These are phyloP conservation scores for Phoenoteleia sp. DNA, from an alignment of 2,888 invertebrate species.

Conservation along the genomic window DNA sequence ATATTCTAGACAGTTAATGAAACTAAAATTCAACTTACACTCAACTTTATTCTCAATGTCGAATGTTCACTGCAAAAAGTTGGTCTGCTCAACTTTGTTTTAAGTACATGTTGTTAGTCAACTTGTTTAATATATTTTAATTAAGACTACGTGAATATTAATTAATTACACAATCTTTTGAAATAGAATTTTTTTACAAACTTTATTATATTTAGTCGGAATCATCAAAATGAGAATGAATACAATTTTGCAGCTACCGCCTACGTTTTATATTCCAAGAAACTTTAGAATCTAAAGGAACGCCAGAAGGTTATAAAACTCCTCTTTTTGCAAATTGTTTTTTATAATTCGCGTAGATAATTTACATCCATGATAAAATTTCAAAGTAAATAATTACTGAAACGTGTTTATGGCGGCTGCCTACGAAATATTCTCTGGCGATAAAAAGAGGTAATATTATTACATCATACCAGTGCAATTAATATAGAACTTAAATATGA, in stretches of 20 bases:
- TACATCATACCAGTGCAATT: constrained; percentile 21
- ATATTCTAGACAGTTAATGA: constrained; percentile 31
- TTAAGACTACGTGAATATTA: not conserved
- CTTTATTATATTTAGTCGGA: too few species aligned
- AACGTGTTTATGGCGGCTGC: constrained; percentile 18
- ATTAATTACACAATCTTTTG: not conserved
- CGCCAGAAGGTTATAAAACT: not conserved
- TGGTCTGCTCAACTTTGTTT: constrained; percentile 26
- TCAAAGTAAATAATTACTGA: constrained; percentile 34
- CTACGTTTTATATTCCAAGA: not conserved
- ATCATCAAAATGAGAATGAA: too few species aligned
- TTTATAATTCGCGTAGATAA: constrained; percentile 24
- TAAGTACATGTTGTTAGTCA: not conserved
- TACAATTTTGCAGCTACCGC: not conserved
- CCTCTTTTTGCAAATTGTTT: not conserved
- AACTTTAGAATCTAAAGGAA: not conserved
- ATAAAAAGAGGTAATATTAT: constrained; percentile 15
- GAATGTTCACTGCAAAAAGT: constrained; percentile 41
- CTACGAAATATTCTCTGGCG: constrained; percentile 14
- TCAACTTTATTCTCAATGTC: constrained; percentile 41
- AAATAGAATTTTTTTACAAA: too few species aligned
- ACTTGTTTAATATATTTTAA: constrained; percentile 1
- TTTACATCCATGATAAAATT: constrained; percentile 16
- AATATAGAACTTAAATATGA: constrained; percentile 32
- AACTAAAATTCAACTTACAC: constrained; percentile 50